Evolutionary conservation across 2,113 vertebrate species (phyloP), one percentile per base, ranked within the genome.

Genomic region (Emydocephalus ijimae): DNA sequence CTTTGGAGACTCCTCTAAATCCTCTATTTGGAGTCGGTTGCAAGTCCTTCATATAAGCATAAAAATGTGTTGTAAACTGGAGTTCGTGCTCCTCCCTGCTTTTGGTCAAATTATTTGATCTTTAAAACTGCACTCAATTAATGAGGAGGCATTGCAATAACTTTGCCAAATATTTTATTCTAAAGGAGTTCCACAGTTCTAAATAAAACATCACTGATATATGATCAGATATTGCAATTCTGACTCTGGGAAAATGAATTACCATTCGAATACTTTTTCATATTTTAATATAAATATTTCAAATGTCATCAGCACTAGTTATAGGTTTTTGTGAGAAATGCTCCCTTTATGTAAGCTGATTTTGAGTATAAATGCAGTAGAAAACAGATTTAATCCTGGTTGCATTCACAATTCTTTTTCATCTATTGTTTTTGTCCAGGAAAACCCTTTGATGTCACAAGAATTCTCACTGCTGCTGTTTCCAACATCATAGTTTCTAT

Each of bases 401-500:
- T 74, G 34, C n/a, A 34, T 34, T 74, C n/a, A 74, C 14, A 74
- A 29, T 29, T 54, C 10, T 88, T 48, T 55, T 24, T 92, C 48
- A 48, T 7, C 5, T 48, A 7, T 48, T 48, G 48, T 61, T n/a
- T 57, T 55, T 54, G 2, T 43, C 3, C 4, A 97, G 96, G 95
- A 87, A 96, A 96, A 48, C 93, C 96, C 1, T 61, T 95, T 95
- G 96, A 96, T 69, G 87, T 91, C 56, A 91, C 87, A 20, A 90
- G 39, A 87, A 57, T 96, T 50, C 81, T 95, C 61, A 96, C 95
- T 14, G 92, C 93, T 18, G 94, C 96, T 52, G 45, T 95, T 15
- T 92, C 95, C 48, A 97, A 97, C 1, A 61, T 96, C 87, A 96
- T 96, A 11, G 94, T 96, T 29, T 96, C 96, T 0, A 88, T 96